Conservation (phyloP, 2,888 invertebrate genomes). For the Sesamia inferens region DNA sequence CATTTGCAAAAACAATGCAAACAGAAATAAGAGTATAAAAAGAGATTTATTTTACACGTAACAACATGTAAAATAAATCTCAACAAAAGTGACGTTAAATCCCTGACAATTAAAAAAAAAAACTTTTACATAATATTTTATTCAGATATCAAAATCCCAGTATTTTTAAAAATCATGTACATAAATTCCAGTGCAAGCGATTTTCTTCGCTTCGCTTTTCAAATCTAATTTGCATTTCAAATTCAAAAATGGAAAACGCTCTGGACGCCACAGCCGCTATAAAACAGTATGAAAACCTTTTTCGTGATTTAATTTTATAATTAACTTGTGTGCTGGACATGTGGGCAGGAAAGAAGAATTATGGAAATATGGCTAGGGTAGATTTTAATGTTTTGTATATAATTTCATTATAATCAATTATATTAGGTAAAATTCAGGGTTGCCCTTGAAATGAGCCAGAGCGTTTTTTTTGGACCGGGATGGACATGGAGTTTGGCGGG, state of each 20-base stretch:
- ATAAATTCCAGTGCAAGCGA: constrained; percentile 53
- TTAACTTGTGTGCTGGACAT: constrained; percentile 66
- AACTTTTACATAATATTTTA: constrained; percentile 36
- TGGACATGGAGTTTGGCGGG: too few relatives aligned
- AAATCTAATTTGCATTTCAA: constrained; percentile 66
- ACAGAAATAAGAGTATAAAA: background rate
- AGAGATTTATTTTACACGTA: background rate
- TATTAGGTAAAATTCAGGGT: background rate
- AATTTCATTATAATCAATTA: constrained; percentile 13
- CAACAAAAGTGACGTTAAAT: background rate
- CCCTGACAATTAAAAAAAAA: constrained; percentile 34
- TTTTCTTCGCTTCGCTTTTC: constrained; percentile 59
- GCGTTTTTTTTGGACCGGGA: too few relatives aligned
- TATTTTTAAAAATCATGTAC: constrained; percentile 50
- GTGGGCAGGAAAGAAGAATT: constrained; percentile 22
- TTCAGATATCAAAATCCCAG: constrained; percentile 38
- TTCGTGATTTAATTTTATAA: constrained; percentile 70
- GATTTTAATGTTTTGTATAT: constrained; percentile 5
- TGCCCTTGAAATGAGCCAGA: background rate
- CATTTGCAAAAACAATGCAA: too few relatives aligned
- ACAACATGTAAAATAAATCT: too few relatives aligned
- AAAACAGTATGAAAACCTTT: constrained; percentile 57
- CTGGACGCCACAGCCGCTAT: constrained; percentile 51
- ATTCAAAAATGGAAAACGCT: constrained; percentile 68
- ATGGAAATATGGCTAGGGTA: background rate